Evolutionary conservation across 1,140 invertebrate species (phyloP).

Genomic region (Lordiphosa collinella): DNA sequence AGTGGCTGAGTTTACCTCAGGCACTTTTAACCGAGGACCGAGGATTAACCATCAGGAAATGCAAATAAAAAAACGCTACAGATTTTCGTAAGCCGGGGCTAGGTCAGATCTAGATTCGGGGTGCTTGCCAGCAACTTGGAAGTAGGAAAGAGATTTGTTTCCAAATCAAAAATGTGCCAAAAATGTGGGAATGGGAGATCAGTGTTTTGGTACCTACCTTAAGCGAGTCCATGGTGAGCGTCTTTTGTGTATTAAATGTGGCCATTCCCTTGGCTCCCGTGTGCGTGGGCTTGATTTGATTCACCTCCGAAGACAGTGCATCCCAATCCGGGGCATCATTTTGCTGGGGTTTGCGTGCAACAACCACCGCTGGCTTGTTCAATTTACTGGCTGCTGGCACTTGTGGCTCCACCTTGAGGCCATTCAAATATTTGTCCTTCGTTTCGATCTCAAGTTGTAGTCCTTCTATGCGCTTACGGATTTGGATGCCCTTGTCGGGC

Average conservation of each 20-base stretch:
- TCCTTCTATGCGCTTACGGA: slow-evolving; percentile 44
- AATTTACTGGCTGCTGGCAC: slow-evolving; percentile 2
- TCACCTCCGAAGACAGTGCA: slow-evolving; percentile 50
- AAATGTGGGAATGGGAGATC: no score
- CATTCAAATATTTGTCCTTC: slow-evolving; percentile 15
- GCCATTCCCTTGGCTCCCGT: slow-evolving; percentile 67
- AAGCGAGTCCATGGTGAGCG: slow-evolving; percentile 61
- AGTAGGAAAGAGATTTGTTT: no score
- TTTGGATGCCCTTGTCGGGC: slow-evolving; percentile 59
- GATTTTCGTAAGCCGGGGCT: no score
- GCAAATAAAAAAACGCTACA: no score
- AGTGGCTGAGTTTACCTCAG: no score
- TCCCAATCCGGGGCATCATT: slow-evolving; percentile 27
- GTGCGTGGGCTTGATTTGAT: slow-evolving; percentile 59
- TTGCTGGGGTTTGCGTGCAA: not conserved
- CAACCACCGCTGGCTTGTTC: not conserved
- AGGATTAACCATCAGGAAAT: no score
- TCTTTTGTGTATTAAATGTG: slow-evolving; percentile 68
- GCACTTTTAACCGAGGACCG: no score
- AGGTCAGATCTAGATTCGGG: no score
- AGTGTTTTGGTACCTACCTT: slow-evolving; percentile 41
- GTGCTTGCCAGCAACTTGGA: no score
- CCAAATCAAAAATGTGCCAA: no score
- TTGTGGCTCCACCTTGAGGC: slow-evolving; percentile 27
- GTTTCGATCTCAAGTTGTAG: slow-evolving; percentile 33